phyloP scores from a whole-genome alignment of 2,797 vertebrate species.

The Hozukius guyotensis region DNA sequence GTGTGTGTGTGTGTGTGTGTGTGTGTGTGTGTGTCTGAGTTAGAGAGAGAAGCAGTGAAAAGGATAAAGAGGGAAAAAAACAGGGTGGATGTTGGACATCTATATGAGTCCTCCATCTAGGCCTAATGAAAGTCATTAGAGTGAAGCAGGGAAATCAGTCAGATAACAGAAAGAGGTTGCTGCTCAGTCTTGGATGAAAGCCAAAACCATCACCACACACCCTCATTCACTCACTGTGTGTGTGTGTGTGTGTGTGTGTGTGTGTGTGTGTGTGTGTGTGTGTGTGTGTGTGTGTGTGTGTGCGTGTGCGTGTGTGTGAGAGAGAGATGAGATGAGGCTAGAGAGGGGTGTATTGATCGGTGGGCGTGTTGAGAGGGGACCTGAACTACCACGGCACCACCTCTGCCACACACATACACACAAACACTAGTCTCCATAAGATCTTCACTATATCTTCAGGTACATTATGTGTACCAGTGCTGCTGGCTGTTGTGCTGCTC shows the following conservation, averaged over 20 bases:
- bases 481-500: conserved; percentile 26
- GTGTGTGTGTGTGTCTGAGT: neutral
- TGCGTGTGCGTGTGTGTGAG: conserved; percentile 23
- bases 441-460: conserved; percentile 25
- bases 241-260: conserved; percentile 24
- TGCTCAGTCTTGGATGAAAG: conserved; percentile 46
- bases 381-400: conserved; percentile 33
- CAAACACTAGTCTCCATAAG: conserved; percentile 12
- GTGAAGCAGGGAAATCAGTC: conserved; percentile 48
- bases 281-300: conserved; percentile 29
- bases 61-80: neutral
- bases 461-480: conserved; percentile 11
- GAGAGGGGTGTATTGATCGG: conserved; percentile 46
- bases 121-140: conserved; percentile 58
- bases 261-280: conserved; percentile 11
- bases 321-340: neutral
- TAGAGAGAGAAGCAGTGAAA: neutral
- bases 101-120: conserved; percentile 27
- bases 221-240: conserved; percentile 28
- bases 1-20: neutral
- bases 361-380: conserved; percentile 28
- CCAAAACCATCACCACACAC: conserved; percentile 38
- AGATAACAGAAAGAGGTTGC: conserved; percentile 55
- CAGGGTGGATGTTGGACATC: conserved; percentile 5
- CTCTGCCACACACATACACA: conserved; percentile 5